Evolutionary conservation across 1,140 invertebrate genomes (phyloP).

Genomic region (Mactra quadrangularis): DNA sequence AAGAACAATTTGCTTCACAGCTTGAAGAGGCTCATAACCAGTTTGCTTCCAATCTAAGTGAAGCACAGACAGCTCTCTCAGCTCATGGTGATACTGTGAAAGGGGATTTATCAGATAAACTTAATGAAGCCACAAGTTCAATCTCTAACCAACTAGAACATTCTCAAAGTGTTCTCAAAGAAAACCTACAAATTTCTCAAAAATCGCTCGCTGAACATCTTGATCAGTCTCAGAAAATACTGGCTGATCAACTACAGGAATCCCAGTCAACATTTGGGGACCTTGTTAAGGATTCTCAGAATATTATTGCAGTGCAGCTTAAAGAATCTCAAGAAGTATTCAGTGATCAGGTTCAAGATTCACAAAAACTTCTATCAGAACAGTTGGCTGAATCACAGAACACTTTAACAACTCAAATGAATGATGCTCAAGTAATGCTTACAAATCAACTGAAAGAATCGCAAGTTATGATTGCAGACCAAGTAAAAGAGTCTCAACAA

Average conservation of each 20-base stretch:
- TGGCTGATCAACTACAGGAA: constrained; percentile 43
- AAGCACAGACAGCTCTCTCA: constrained; percentile 38
- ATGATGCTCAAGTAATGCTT: constrained; percentile 42
- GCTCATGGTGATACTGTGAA: constrained; percentile 48
- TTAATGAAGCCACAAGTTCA: constrained; percentile 28
- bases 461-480: constrained; percentile 47
- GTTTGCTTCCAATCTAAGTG: constrained; percentile 45
- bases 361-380: constrained; percentile 51
- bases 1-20: constrained; percentile 52
- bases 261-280: constrained; percentile 57
- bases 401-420: constrained; percentile 52
- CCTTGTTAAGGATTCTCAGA: constrained; percentile 55
- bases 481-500: constrained; percentile 53
- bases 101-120: constrained; percentile 37
- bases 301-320: constrained; percentile 45
- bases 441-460: constrained; percentile 59
- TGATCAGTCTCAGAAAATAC: constrained; percentile 31
- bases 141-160: constrained; percentile 42
- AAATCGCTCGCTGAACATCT: constrained; percentile 30
- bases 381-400: constrained; percentile 55
- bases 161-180: constrained; percentile 33
- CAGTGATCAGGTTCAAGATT: constrained; percentile 56
- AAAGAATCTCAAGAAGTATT: constrained; percentile 56
- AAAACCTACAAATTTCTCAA: constrained; percentile 36
- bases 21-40: constrained; percentile 45